Conservation (phyloP, 1,140 invertebrate genomes). For the Parapsyche elsis region DNA sequence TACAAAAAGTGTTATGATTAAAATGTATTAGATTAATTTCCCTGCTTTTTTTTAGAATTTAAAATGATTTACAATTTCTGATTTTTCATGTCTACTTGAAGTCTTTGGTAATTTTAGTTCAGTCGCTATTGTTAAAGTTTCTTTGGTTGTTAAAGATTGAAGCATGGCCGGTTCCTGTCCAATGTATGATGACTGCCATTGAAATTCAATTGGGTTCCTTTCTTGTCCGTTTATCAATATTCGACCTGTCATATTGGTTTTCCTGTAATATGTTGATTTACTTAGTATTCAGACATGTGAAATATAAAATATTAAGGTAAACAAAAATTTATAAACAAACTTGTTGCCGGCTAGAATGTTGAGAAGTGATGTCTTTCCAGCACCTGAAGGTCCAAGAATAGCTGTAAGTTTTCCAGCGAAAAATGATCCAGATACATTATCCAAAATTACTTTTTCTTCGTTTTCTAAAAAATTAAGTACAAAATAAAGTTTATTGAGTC, state of each 20-base stretch:
- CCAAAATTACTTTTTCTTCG: constrained; percentile 69
- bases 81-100: constrained; percentile 76
- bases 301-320: constrained; percentile 21
- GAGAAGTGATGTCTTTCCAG: constrained; percentile 85
- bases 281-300: constrained; percentile 12
- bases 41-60: too few species aligned
- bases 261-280: constrained; percentile 67
- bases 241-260: constrained; percentile 78
- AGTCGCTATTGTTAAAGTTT: constrained; percentile 93
- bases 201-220: constrained; percentile 87
- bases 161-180: constrained; percentile 98
- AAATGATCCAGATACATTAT: constrained; percentile 75
- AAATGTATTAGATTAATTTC: neutral
- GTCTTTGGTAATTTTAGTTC: constrained; percentile 87
- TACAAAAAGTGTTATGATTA: neutral
- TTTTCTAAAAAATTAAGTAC: constrained; percentile 42
- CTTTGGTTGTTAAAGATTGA: constrained; percentile 90
- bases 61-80: constrained; percentile 76
- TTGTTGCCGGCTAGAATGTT: constrained; percentile 82
- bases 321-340: constrained; percentile 61
- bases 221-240: constrained; percentile 88
- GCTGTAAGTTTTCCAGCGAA: constrained; percentile 78
- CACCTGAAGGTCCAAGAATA: constrained; percentile 87
- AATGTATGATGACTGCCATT: constrained; percentile 95
- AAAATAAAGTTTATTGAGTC: neutral